Evolutionary conservation across 2,888 invertebrate genomes (phyloP), one percentile per base, ranked within the genome.

Genomic region (Cenopis cana): DNA sequence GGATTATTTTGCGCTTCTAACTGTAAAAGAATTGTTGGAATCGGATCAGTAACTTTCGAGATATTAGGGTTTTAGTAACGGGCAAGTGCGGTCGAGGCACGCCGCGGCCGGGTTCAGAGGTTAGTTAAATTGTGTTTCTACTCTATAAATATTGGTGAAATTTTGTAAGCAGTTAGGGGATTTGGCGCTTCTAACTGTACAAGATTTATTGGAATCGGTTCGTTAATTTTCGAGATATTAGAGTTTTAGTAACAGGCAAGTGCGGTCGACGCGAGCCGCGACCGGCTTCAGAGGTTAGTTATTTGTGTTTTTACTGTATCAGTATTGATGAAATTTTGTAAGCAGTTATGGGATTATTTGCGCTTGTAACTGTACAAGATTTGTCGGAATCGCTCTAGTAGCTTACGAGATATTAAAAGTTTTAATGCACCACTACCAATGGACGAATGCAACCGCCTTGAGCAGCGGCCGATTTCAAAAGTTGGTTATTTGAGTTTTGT

Each of bases 391-490:
- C 18, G 50, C 52, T 52, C 33, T 8, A 2, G 12, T 33, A 17
- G 62, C 11, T 8, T 17, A 17, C 5, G 50, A 50, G 61, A 29
- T 52, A 52, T 60, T 18, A 99, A 11, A 17, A 56, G 56, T n/a
- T 56, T 56, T 33, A 12, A 54, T 99, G n/a, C n/a, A n/a, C n/a
- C 52, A 99, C 98, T 74, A 97, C 98, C 62, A 97, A 97, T 14
- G 99, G 99, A 0, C 98, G 99, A 84, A 99, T 99, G 10, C 93
- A 99, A 38, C 98, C 99, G 70, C 99, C 99, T 0, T 94, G 99
- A 60, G n/a, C n/a, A n/a, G n/a, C n/a, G n/a, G n/a, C n/a, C n/a
- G n/a, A n/a, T n/a, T n/a, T n/a, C n/a, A n/a, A n/a, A n/a, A n/a
- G n/a, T n/a, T n/a, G n/a, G n/a, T n/a, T n/a, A n/a, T n/a, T n/a